Conservation (phyloP, 2,797 vertebrate genomes). For the Sebastes kiyomatsui region DNA sequence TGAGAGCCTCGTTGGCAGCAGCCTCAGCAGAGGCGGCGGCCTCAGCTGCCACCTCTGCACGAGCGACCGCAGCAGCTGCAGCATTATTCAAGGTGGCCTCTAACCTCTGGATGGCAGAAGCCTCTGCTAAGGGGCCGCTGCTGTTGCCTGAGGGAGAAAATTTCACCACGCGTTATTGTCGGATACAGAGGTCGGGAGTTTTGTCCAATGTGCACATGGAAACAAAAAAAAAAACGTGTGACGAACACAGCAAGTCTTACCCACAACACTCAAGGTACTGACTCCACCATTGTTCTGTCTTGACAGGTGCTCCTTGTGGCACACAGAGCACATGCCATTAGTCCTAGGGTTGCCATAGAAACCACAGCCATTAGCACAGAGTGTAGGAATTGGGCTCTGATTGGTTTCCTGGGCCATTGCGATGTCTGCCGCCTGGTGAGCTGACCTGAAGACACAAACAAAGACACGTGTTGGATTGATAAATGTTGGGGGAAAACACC, state of each 20-base stretch:
- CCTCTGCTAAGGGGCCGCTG: conserved; percentile 86
- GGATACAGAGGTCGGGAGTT: not conserved
- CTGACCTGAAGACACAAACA: conserved; percentile 52
- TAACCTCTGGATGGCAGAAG: conserved; percentile 91
- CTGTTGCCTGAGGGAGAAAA: conserved; percentile 68
- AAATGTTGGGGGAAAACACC: not conserved
- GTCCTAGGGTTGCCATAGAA: conserved; percentile 92
- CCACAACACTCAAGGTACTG: conserved; percentile 78
- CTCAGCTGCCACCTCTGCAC: conserved; percentile 66
- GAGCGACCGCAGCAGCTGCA: conserved; percentile 76
- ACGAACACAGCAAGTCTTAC: conserved; percentile 71
- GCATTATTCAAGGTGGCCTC: conserved; percentile 91
- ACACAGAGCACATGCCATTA: conserved; percentile 92
- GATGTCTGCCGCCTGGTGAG: conserved; percentile 43
- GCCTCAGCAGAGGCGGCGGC: conserved; percentile 51
- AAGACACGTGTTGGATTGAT: not conserved
- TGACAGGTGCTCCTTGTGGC: conserved; percentile 91
- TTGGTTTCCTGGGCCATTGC: conserved; percentile 92
- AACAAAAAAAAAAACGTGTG: not conserved
- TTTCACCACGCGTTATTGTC: not conserved
- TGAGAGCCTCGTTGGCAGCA: conserved; percentile 55
- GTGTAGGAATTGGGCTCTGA: conserved; percentile 89
- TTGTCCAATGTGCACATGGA: not conserved
- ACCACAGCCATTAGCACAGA: conserved; percentile 89
- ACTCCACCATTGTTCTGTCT: conserved; percentile 89